Evolutionary conservation across 2,888 invertebrate genomes (phyloP), one percentile per base, ranked within the genome.

Genomic region (Scaptomyza parva): DNA sequence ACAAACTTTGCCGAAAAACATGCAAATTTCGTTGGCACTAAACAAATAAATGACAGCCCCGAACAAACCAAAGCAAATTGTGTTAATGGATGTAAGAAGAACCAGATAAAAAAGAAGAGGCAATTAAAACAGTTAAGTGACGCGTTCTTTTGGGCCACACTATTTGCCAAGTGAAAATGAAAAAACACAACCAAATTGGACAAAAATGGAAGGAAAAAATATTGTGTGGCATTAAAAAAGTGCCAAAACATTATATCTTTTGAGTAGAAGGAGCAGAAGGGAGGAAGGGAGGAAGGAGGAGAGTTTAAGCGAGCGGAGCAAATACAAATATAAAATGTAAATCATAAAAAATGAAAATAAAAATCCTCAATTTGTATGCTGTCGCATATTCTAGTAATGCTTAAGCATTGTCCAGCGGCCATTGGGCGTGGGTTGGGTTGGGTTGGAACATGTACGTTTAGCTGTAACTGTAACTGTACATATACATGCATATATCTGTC

Each of bases 361-460:
- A 87, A 87, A 85, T 85, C 84, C 86, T 60, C 86, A 85, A 87
- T 85, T 87, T 85, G 86, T 87, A 85, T 85, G 73, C 88, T 86
- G 86, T 85, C 88, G 88, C 84, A 85, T 79, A 85, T 85, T 85
- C 67, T 9, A 59, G 72, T 69, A 81, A 73, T 59, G 73, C 81
- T 77, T 78, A 66, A 86, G 74, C 75, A 75, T 65, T 70, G 86
- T 83, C 86, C 80, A 72, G 47, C 41, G 58, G 55, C 53, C 11
- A 11, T 33, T 40, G 28, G 45, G 12, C 2, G 18, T 40, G 39
- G 33, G 30, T 43, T n/a, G 30, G n/a, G n/a, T n/a, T n/a, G n/a
- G n/a, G n/a, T n/a, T n/a, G n/a, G n/a, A 39, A 33, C 1, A 9
- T 26, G 18, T 12, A 33, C 22, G 33, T 48, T 30, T 30, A 48